Percentiles rank a stretch among this genome's conserved stretches.
phyloP scores from a whole-genome alignment of 1,140 invertebrate genomes.

The Dreissena polymorpha region DNA sequence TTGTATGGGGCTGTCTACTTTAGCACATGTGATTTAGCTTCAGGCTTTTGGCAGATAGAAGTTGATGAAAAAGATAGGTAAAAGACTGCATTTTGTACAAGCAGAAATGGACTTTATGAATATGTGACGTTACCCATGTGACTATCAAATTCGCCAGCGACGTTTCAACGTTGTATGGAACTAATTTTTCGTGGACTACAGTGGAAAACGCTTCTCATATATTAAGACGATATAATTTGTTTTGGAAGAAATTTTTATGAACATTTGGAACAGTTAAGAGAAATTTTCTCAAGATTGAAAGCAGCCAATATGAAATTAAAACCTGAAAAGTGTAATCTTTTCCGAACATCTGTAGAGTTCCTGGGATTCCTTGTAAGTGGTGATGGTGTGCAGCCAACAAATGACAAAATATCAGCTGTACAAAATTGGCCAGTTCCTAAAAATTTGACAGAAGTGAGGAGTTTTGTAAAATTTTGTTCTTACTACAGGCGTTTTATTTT shows the following conservation, averaged over 20 bases:
- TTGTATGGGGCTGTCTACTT: neutral
- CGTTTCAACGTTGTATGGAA: slow-evolving; percentile 21
- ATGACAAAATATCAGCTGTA: slow-evolving; percentile 8
- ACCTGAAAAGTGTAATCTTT: slow-evolving; percentile 33
- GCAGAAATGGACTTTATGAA: slow-evolving; percentile 25
- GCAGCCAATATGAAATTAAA: neutral
- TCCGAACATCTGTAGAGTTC: slow-evolving; percentile 8
- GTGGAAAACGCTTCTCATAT: slow-evolving; percentile 13
- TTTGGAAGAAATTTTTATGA: slow-evolving; percentile 1
- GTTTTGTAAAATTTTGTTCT: slow-evolving; percentile 30
- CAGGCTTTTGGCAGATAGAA: slow-evolving; percentile 31
- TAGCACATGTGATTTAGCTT: slow-evolving; percentile 7
- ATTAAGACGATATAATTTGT: slow-evolving; percentile 17
- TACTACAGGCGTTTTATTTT: slow-evolving; percentile 25
- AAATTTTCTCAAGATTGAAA: neutral
- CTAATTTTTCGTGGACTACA: neutral
- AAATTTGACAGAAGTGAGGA: slow-evolving; percentile 10
- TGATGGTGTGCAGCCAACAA: neutral
- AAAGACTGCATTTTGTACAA: too few species aligned
- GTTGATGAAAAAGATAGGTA: slow-evolving; percentile 9
- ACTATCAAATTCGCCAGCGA: neutral
- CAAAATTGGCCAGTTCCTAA: slow-evolving; percentile 30
- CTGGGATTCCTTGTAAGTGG: neutral
- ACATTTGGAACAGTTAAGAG: neutral
- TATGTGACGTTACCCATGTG: slow-evolving; percentile 15